Base-by-base conservation (phyloP, 2,797 vertebrate genomes). In the Xenopus petersii region DNA sequence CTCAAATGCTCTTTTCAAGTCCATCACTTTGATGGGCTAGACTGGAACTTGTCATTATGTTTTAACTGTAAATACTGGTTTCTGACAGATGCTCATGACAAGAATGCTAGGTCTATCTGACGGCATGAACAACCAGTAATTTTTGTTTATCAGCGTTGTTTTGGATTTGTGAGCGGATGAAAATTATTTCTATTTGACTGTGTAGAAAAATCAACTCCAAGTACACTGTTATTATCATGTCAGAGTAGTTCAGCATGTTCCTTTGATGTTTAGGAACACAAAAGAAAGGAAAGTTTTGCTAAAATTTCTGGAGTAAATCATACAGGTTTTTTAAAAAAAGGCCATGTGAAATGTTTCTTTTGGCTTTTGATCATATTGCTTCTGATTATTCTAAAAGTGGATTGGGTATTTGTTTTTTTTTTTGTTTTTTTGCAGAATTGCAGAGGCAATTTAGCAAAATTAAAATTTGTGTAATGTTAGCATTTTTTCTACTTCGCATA, bases 211-310 rank as follows among this genome's bases (percentile, higher is more conserved):
- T 78, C 59, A 68, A 48, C 59, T 68, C 65, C 51, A 47, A 65
- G 68, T 73, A 49, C 42, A n/a, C 21, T 26, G 51, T 47, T 59
- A 78, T 73, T 78, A 78, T 69, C 65, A 60, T 73, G 66, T 67
- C 46, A 12, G 46, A 70, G 48, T 26, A 70, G 66, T 65, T 74
- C 55, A 74, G 51, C 65, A 69, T 63, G 42, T 60, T 54, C 24
- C 54, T 78, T 73, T 78, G 71, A 78, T 78, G 76, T 74, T 49
- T 6, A 42, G 36, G 36, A 42, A 42, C 36, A 30, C 21, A 16
- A 30, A 59, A 62, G 33, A 17, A 30, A 72, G 55, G 10, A 58
- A 59, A 36, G 21, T 70, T 7, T 17, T 56, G 51, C 75, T 60
- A 51, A 49, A 65, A 67, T 17, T 73, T 73, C 58, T 42, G 36